Base-by-base conservation (phyloP, 2,113 vertebrate genomes). In the Suncus etruscus region DNA sequence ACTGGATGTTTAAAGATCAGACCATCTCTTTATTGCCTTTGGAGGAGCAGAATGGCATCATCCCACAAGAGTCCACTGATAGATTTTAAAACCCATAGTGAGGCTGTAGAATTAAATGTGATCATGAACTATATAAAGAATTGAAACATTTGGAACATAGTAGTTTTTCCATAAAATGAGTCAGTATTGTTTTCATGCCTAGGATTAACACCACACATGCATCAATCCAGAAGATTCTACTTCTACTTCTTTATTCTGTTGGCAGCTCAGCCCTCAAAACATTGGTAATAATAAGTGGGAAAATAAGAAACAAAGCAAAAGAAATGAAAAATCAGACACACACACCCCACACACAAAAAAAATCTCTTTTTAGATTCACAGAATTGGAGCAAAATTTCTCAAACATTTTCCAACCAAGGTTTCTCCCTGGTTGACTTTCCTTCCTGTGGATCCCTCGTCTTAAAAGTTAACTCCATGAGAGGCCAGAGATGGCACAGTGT, bases 201-300 rank as follows among this genome's bases (percentile, higher is more conserved):
- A 27, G 32, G 79, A 76, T 51, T 70, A 54, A 29, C 32, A 54
- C 4, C 31, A 45, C 8, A 15, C 29, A 58, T 5, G 18, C 48
- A 85, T 87, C 3, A 10, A 29, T 82, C n/a, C 8, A 32, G 31
- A 58, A 91, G 68, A 69, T 66, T 84, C 45, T 66, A 63, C 47
- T 72, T 66, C 39, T 69, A 85, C 15, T 27, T 3, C 5, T 78
- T 86, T 50, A 22, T 80, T 58, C 29, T 72, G 6, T 2, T 75
- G 50, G 32, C 65, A 83, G 61, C 70, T 87, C 58, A 75, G 31
- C 29, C 20, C 31, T 85, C 70, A 77, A 80, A 80, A n/a, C 25
- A 31, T 6, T 82, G 70, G 3, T 22, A 12, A 14, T 77, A 61
- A 61, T 61, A 61, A 61, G 18, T 61, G 6, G 58, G 16, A 61